These are phyloP conservation scores for Hyppa rectilinea DNA, from an alignment of 2,888 invertebrate species.

Conservation along the genomic window DNA sequence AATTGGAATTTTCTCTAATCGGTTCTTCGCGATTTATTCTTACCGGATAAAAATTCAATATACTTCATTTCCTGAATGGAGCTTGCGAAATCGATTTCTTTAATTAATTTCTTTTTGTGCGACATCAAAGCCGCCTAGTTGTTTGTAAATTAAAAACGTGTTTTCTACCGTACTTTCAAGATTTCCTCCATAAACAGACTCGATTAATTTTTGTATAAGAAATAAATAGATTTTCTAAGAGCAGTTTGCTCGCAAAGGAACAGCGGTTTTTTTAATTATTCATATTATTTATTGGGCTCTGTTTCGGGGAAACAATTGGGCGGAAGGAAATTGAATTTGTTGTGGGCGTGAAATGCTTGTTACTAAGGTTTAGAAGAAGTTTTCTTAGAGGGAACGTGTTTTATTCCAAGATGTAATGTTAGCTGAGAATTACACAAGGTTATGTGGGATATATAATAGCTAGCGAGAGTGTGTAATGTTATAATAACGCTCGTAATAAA, in stretches of 20 bases:
- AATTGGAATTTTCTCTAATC: slow-evolving; percentile 69
- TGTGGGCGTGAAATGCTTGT: slow-evolving; percentile 33
- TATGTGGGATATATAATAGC: neutral
- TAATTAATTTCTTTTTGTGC: slow-evolving; percentile 71
- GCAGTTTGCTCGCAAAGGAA: slow-evolving; percentile 37
- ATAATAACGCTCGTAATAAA: neutral
- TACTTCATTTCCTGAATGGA: slow-evolving; percentile 67
- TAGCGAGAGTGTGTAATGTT: slow-evolving; percentile 4
- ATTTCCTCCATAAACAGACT: slow-evolving; percentile 67
- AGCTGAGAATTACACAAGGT: neutral
- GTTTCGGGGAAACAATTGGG: slow-evolving; percentile 50
- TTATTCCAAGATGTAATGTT: slow-evolving; percentile 23
- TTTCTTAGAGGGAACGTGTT: slow-evolving; percentile 22
- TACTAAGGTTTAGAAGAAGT: slow-evolving; percentile 13
- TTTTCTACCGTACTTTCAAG: slow-evolving; percentile 63
- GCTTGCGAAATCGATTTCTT: slow-evolving; percentile 59
- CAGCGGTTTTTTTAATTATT: slow-evolving; percentile 62
- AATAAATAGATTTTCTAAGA: slow-evolving; percentile 61
- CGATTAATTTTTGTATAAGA: slow-evolving; percentile 64
- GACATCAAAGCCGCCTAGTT: slow-evolving; percentile 63
- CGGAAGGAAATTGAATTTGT: slow-evolving; percentile 58
- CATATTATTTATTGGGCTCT: slow-evolving; percentile 61
- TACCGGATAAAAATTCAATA: slow-evolving; percentile 70
- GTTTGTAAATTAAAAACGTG: slow-evolving; percentile 79
- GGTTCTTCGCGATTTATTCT: slow-evolving; percentile 70